Evolutionary conservation across 2,113 vertebrate species (phyloP).

Genomic region (Aix galericulata): DNA sequence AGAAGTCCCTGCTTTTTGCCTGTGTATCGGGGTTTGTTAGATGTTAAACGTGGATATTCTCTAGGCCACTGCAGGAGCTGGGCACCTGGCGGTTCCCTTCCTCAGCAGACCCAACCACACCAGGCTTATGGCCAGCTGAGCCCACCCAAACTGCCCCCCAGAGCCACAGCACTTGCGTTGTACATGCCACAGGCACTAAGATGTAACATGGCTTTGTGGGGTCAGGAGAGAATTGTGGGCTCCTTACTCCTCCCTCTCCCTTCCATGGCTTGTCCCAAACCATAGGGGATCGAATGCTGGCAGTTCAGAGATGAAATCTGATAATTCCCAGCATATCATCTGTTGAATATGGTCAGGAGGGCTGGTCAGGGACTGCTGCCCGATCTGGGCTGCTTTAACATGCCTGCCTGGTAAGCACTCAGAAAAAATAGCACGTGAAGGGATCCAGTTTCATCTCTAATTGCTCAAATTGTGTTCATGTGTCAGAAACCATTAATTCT

Average conservation of each 20-base stretch:
- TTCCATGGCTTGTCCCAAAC: not conserved
- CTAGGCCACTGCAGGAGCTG: not conserved
- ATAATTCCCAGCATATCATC: not conserved
- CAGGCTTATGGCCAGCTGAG: not conserved
- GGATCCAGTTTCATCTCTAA: constrained; percentile 19
- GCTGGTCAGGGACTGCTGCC: constrained; percentile 1
- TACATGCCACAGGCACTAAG: not conserved
- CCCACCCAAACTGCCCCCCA: not conserved
- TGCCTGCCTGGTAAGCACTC: fast-evolving
- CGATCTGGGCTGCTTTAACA: not conserved
- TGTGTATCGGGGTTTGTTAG: not conserved
- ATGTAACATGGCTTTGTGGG: not conserved
- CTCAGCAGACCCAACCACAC: not conserved
- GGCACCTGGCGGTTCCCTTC: not conserved
- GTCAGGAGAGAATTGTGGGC: not conserved
- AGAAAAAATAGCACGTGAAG: not conserved
- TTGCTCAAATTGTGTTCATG: not conserved
- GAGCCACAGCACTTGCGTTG: not conserved
- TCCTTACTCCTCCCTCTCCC: not conserved
- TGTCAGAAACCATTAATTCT: constrained; percentile 32
- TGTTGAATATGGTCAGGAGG: not conserved
- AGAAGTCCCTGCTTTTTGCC: not conserved
- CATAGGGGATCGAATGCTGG: not conserved
- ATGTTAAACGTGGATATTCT: not conserved
- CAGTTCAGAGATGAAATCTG: not conserved